Evolutionary conservation across 2,113 vertebrate genomes (phyloP).

Genomic region (Lagopus muta): DNA sequence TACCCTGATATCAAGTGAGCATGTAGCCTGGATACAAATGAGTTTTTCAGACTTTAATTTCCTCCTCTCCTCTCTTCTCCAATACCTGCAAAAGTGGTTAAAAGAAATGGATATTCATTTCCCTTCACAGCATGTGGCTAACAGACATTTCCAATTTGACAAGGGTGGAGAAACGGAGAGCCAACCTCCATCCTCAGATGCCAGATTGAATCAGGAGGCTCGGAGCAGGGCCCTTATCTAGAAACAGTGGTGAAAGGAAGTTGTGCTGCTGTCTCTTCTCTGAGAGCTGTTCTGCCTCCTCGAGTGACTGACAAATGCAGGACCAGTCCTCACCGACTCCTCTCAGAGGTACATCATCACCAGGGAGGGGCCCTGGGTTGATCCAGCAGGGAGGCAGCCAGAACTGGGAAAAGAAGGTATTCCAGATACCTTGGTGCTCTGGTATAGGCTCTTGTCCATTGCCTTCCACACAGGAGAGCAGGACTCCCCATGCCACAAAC

Average conservation of each 20-base stretch:
- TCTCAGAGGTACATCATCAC: rapidly evolving
- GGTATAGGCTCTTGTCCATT: background rate
- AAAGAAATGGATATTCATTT: background rate
- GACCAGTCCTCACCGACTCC: background rate
- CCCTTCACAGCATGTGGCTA: background rate
- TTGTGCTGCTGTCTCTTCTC: background rate
- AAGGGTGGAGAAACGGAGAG: background rate
- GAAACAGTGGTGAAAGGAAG: rapidly evolving
- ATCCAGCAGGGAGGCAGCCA: rapidly evolving
- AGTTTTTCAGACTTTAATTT: background rate
- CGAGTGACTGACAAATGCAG: background rate
- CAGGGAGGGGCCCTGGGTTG: rapidly evolving
- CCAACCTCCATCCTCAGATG: background rate
- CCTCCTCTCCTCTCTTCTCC: background rate
- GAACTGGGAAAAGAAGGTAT: background rate
- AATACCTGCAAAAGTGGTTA: background rate
- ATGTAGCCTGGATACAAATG: background rate
- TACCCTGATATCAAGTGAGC: background rate
- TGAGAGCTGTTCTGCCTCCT: background rate
- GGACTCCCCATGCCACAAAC: background rate
- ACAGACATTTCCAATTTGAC: rapidly evolving
- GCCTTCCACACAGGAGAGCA: background rate
- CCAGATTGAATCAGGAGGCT: rapidly evolving
- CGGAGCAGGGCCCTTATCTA: background rate
- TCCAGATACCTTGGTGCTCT: background rate